phyloP scores from a whole-genome alignment of 2,888 invertebrate genomes.

The Hirtodrosophila alboralis region DNA sequence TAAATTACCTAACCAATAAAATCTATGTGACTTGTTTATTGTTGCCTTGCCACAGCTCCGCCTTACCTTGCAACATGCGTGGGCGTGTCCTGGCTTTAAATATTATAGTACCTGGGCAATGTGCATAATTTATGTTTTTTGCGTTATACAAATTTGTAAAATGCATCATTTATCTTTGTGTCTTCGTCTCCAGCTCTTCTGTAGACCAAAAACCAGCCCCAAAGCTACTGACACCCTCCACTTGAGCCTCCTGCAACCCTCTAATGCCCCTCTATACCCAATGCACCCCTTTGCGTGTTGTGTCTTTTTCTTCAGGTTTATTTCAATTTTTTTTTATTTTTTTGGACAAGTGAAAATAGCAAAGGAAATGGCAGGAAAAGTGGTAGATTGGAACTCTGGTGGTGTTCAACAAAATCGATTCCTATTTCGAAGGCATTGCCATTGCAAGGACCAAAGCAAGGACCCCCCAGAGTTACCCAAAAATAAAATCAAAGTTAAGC shows the following conservation, averaged over 20 bases:
- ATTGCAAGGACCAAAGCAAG: neutral
- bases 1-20: constrained; percentile 21
- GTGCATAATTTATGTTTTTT: constrained; percentile 71
- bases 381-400: constrained; percentile 16
- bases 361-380: constrained; percentile 27
- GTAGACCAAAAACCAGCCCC: constrained; percentile 20
- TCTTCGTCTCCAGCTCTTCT: constrained; percentile 14
- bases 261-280: constrained; percentile 40
- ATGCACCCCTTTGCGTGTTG: constrained; percentile 68
- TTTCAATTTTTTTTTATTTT: constrained; percentile 13
- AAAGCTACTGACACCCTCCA: constrained; percentile 27
- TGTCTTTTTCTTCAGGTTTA: constrained; percentile 63
- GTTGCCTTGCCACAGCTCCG: no score
- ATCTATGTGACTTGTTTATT: constrained; percentile 30
- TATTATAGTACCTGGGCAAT: constrained; percentile 44
- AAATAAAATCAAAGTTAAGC: neutral
- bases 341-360: constrained; percentile 24
- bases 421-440: constrained; percentile 38
- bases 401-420: constrained; percentile 66
- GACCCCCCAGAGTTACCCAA: neutral
- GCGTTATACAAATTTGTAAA: constrained; percentile 70
- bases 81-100: constrained; percentile 39
- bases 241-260: constrained; percentile 1
- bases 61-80: constrained; percentile 10
- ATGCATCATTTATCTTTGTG: constrained; percentile 74